These are phyloP conservation scores for Drosophila affinis DNA, from an alignment of 2,888 invertebrate genomes.

Conservation along the genomic window DNA sequence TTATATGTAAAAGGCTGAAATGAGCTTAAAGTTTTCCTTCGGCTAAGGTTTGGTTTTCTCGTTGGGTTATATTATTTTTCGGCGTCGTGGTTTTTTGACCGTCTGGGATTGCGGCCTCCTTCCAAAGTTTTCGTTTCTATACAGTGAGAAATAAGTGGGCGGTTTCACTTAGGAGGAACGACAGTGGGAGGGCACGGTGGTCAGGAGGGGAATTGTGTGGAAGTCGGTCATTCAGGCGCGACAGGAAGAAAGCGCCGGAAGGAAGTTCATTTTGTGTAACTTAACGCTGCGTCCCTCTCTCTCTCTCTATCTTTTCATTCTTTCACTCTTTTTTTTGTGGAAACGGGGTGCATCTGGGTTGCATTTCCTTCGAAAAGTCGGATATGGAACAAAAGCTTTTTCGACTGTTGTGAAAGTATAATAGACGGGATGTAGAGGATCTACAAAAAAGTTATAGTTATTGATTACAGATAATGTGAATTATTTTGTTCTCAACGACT, in stretches of 20 bases:
- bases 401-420: neutral
- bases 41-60: slow-evolving; percentile 12
- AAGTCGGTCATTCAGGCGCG: slow-evolving; percentile 49
- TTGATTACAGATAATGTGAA: neutral
- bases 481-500: neutral
- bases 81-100: slow-evolving; percentile 38
- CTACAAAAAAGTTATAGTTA: neutral
- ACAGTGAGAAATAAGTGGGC: slow-evolving; percentile 22
- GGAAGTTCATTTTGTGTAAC: slow-evolving; percentile 78
- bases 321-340: neutral
- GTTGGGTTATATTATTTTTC: slow-evolving; percentile 36
- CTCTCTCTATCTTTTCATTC: neutral
- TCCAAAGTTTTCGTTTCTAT: slow-evolving; percentile 28
- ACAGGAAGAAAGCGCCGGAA: slow-evolving; percentile 60
- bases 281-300: slow-evolving; percentile 64
- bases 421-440: neutral
- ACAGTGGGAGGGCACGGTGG: neutral
- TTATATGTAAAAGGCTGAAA: slow-evolving; percentile 57
- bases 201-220: slow-evolving; percentile 15
- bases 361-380: slow-evolving; percentile 23
- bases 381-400: slow-evolving; percentile 19
- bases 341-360: slow-evolving; percentile 46
- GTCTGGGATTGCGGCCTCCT: slow-evolving; percentile 33
- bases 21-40: slow-evolving; percentile 63
- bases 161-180: slow-evolving; percentile 28